These are phyloP conservation scores for Malurus leucopterus DNA, from an alignment of 2,797 vertebrate species.

Conservation along the genomic window DNA sequence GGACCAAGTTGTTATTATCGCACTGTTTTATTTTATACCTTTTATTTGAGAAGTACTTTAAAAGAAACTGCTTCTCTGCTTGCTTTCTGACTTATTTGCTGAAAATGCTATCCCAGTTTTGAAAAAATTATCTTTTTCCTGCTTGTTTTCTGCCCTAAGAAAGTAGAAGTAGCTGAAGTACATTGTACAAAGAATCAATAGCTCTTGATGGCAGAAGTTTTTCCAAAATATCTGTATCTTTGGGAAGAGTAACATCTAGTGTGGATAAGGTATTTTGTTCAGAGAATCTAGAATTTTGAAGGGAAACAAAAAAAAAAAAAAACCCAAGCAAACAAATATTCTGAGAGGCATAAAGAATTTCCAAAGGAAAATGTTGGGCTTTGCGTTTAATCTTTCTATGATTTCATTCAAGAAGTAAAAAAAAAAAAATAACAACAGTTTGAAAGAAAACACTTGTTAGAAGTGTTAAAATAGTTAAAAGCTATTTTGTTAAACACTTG, in stretches of 20 bases:
- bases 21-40: background rate
- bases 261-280: background rate
- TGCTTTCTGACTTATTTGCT: background rate
- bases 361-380: background rate
- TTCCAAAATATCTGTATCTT: background rate
- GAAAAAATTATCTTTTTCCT: background rate
- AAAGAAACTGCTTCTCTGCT: background rate
- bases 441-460: rapidly evolving
- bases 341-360: background rate
- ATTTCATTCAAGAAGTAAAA: background rate
- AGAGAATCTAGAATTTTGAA: background rate
- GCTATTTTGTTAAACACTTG: rapidly evolving
- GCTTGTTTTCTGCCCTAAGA: background rate
- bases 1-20: background rate
- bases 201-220: background rate
- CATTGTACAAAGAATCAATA: background rate
- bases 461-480: too few relatives aligned
- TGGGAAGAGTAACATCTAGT: background rate
- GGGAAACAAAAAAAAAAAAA: background rate
- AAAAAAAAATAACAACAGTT: background rate
- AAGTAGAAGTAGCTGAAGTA: background rate
- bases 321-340: background rate
- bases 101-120: background rate
- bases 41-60: background rate
- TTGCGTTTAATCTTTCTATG: background rate